Base-by-base conservation (phyloP, 2,113 vertebrate species). In the Phyllostomus hastatus region DNA sequence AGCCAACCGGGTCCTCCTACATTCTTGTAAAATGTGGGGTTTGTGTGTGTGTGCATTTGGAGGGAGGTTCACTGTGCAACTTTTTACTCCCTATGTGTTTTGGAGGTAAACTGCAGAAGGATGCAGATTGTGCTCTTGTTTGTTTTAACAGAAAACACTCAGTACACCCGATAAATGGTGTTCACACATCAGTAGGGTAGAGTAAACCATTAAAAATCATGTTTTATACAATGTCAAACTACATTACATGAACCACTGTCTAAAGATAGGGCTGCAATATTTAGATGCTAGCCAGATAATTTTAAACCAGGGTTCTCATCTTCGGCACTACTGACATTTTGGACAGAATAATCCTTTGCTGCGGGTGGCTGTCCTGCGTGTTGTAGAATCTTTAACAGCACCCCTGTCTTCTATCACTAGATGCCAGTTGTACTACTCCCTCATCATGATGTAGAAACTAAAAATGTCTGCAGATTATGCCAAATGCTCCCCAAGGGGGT, bases 1-100 rank as follows among this genome's bases (percentile, higher is more conserved):
- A 97, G 89, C 82, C 97, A 88, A 97, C 87, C 57, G n/a, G 79
- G 75, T 95, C 76, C 87, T 96, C 97, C 97, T 97, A 95, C 91
- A 54, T 87, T 96, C 97, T 96, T 98, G 84, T 95, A 73, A 64
- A 97, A 95, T 93, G n/a, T n/a, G 28, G 67, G 35, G 73, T 72
- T 64, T 94, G 22, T 7, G 11, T 81, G 11, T 81, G 41, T 35
- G 15, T 20, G 14, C 57, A 75, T 57, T 28, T 38, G 38, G 78
- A 84, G 28, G 35, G 26, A 22, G 7, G 31, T 22, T 46, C 14
- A 1, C 38, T 61, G 38, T 9, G 5, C 61, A 64, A 64, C 17
- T 46, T 33, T 76, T 35, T 19, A 41, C 17, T 1, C 46, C 64
- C 4, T 54, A 0, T 4, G 11, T 92, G 33, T 10, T 84, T 91